Base-by-base conservation (phyloP, 2,888 invertebrate genomes). In the Leptinotarsa tumamoca region DNA sequence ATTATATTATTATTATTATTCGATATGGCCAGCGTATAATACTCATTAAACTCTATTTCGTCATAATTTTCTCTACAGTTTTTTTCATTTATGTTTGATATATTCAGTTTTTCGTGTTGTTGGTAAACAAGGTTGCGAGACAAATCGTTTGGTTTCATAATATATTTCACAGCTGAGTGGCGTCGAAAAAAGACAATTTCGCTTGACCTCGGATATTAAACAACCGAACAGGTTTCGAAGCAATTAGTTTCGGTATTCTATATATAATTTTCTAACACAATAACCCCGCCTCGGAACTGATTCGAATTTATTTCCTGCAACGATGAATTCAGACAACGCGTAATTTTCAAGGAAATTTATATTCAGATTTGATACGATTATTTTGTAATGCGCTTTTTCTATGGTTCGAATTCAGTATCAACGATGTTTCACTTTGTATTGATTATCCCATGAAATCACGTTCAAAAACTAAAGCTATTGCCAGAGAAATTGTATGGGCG, bases 131-230 rank as follows among this genome's bases (percentile, higher is more conserved):
- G 58, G 58, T 58, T 58, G 23, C 21, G 23, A 21, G 58, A 58
- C 14, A 58, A 58, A 58, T 23, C 21, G 1, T 58, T 58, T 58
- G 58, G 23, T 58, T 21, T 15, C 17, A 58, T 58, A 58, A 58
- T 58, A 58, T 21, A 58, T 58, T 58, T 58, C 58, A 58, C 58
- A 23, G 23, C 14, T 58, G 58, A 58, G 23, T 58, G 14, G 58
- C 21, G 58, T 23, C 23, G 58, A 58, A 58, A 58, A 58, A 23
- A 58, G 58, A 14, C 23, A 58, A 27, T 58, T 58, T 58, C 58
- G 58, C 15, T 10, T 23, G 58, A 23, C 58, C 58, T 58, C 58
- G 58, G 21, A 58, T 58, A 23, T 58, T 58, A 58, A 58, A 58
- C 58, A 58, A 23, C 58, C 23, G 58, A 43, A 23, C 58, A 58